These are phyloP conservation scores for Colaptes auratus DNA, from an alignment of 2,113 vertebrate species.

Conservation along the genomic window DNA sequence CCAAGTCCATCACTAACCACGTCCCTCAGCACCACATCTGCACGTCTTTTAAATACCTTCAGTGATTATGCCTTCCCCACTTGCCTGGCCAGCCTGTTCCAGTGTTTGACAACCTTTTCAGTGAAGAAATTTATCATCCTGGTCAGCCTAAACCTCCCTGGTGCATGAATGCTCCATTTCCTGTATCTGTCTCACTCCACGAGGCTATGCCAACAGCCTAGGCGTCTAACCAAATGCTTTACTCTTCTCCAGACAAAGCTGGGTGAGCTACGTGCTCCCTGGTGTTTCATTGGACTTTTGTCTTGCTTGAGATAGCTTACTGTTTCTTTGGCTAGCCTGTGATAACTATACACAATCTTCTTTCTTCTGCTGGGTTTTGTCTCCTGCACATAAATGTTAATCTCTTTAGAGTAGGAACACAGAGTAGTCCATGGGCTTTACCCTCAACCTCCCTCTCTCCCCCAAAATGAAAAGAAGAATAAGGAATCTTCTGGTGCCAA, in stretches of 20 bases:
- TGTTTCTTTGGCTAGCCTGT: not conserved
- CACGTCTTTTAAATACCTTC: no score
- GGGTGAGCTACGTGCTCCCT: not conserved
- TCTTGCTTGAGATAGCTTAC: not conserved
- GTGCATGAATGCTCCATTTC: not conserved
- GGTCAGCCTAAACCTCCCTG: no score
- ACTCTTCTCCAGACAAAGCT: not conserved
- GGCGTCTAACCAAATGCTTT: accelerated
- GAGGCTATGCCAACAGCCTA: not conserved
- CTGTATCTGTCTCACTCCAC: not conserved
- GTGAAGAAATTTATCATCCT: no score
- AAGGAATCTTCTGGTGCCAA: not conserved
- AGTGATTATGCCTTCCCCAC: no score
- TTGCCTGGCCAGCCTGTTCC: no score
- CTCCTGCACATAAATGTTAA: not conserved
- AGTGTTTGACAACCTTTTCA: no score
- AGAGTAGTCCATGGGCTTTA: not conserved
- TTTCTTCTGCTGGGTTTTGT: not conserved
- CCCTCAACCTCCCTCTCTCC: accelerated
- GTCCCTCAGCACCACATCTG: no score
- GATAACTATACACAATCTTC: not conserved
- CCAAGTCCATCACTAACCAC: no score
- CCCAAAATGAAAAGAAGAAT: not conserved
- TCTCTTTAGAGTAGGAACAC: not conserved
- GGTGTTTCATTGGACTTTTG: accelerated